These are phyloP conservation scores for Caerostris extrusa DNA, from an alignment of 1,140 invertebrate species.

Conservation along the genomic window DNA sequence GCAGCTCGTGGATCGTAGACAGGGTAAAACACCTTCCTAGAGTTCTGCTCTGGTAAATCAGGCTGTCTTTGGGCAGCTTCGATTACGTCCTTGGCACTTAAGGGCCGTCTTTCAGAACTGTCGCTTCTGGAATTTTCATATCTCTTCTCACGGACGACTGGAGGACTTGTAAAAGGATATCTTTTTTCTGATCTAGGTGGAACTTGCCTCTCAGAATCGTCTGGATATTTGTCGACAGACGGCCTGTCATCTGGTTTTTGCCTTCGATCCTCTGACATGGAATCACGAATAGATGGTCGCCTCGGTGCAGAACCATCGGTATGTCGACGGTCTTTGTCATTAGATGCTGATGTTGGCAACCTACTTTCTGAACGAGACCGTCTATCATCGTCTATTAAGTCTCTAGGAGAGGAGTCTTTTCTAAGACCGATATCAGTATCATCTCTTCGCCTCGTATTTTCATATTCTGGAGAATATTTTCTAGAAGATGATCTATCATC, in stretches of 20 bases:
- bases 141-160: background rate
- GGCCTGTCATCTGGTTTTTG: constrained; percentile 12
- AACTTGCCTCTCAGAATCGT: background rate
- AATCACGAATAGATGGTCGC: background rate
- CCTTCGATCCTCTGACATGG: background rate
- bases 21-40: constrained; percentile 57
- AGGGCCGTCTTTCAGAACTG: background rate
- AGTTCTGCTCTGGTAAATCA: background rate
- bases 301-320: background rate
- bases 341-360: background rate
- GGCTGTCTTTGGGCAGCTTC: constrained; percentile 40
- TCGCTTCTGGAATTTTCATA: background rate
- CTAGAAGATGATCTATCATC: background rate
- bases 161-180: background rate
- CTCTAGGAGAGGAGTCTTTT: background rate
- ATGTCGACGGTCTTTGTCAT: background rate
- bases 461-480: background rate
- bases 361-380: background rate
- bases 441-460: background rate
- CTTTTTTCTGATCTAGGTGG: background rate
- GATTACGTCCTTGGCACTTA: constrained; percentile 62
- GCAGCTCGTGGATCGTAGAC: constrained; percentile 47
- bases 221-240: background rate
- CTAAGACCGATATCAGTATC: background rate
- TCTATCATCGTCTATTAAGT: background rate